Evolutionary conservation across 2,888 invertebrate genomes (phyloP).

Genomic region (Teleiodes luculella): DNA sequence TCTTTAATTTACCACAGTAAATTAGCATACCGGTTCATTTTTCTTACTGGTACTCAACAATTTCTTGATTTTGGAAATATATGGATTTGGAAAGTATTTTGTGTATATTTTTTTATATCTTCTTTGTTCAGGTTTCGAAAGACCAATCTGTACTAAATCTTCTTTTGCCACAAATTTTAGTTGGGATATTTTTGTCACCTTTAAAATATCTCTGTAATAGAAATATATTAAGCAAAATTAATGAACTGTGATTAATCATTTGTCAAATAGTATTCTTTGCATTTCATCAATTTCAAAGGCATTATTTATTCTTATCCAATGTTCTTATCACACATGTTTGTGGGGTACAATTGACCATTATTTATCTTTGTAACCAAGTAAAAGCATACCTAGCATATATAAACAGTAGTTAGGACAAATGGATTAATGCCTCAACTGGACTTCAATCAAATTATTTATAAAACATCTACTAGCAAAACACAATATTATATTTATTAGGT

Average conservation of each 20-base stretch:
- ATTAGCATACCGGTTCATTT: constrained; percentile 63
- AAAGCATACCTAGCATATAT: too few species aligned
- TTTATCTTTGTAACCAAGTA: too few species aligned
- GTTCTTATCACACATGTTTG: too few species aligned
- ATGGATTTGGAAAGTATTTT: constrained; percentile 95
- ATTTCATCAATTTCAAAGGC: too few species aligned
- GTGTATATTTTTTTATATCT: constrained; percentile 95
- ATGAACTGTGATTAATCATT: not conserved
- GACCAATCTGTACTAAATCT: constrained; percentile 93
- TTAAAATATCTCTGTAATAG: constrained; percentile 88
- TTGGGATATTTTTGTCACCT: constrained; percentile 92
- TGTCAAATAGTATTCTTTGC: not conserved
- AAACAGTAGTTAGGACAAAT: too few species aligned
- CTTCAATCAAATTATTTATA: too few species aligned
- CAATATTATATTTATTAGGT: too few species aligned
- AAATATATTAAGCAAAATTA: not conserved
- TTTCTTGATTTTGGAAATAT: constrained; percentile 94
- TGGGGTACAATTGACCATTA: too few species aligned
- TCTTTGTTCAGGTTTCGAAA: constrained; percentile 96
- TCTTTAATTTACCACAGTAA: not conserved
- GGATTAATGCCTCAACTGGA: too few species aligned
- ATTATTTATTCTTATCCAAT: too few species aligned
- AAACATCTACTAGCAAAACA: too few species aligned
- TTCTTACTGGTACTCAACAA: constrained; percentile 81
- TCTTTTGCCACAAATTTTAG: constrained; percentile 96